phyloP scores from a whole-genome alignment of 30 jellyfish, hydroid and myxozoan species.

The Aurelia coerulea region DNA sequence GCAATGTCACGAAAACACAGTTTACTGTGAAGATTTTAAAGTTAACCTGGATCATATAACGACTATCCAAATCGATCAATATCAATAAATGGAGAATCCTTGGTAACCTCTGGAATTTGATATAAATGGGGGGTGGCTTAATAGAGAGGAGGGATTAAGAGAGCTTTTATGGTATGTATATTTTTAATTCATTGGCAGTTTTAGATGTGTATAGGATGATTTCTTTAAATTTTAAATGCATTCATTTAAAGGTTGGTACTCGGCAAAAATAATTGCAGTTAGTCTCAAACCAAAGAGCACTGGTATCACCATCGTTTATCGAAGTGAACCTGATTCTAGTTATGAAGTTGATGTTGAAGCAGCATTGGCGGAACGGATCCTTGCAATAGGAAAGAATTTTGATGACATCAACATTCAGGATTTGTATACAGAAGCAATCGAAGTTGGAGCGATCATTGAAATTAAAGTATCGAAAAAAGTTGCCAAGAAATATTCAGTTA shows the following conservation, averaged over 20 bases:
- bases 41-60: no score
- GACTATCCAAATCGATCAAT: no score
- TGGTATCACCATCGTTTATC: neutral
- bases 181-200: no score
- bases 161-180: no score
- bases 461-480: neutral
- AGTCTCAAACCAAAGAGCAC: neutral
- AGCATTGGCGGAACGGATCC: slow-evolving; percentile 1
- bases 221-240: neutral
- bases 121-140: no score
- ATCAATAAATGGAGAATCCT: no score
- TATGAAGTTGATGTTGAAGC: neutral
- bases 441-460: slow-evolving; percentile 11
- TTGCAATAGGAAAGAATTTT: neutral
- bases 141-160: no score
- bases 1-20: no score
- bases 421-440: neutral
- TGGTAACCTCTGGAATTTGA: no score
- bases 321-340: slow-evolving; percentile 14
- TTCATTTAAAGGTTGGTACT: slow-evolving; percentile 1
- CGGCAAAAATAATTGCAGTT: neutral
- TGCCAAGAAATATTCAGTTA: slow-evolving; percentile 3
- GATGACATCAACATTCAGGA: neutral
- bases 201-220: no score
- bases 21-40: no score